Evolutionary conservation across 2,113 vertebrate genomes (phyloP).

Genomic region (Murina feae): DNA sequence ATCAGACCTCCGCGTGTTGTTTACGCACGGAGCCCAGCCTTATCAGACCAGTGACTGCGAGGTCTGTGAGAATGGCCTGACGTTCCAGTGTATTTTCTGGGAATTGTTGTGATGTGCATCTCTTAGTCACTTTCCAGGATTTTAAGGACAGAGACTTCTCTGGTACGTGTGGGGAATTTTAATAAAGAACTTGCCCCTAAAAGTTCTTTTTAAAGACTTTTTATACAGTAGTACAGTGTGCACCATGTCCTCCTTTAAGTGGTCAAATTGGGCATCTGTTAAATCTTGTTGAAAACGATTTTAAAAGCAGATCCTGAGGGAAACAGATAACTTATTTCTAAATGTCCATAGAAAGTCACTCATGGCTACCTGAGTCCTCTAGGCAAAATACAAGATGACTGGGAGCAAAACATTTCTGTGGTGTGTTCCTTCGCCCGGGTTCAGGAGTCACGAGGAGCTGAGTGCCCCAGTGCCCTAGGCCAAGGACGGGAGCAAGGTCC

Average conservation of each 20-base stretch:
- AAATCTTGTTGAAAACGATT: slow-evolving; percentile 32
- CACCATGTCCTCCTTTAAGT: background rate
- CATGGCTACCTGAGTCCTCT: background rate
- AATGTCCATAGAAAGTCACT: slow-evolving; percentile 5
- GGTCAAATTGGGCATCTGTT: slow-evolving; percentile 29
- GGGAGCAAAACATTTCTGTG: background rate
- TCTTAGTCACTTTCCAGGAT: background rate
- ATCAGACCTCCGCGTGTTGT: slow-evolving; percentile 7
- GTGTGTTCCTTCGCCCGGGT: background rate
- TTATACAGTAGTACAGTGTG: background rate
- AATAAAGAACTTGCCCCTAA: background rate
- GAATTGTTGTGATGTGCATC: background rate
- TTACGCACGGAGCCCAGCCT: background rate
- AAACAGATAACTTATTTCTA: background rate
- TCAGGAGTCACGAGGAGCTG: background rate
- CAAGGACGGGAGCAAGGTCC: background rate
- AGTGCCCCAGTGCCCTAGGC: background rate
- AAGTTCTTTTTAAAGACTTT: slow-evolving; percentile 19
- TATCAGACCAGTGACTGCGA: background rate
- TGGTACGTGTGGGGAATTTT: slow-evolving; percentile 20
- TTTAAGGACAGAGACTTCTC: slow-evolving; percentile 16
- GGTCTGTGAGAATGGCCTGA: background rate
- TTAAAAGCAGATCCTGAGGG: slow-evolving; percentile 20
- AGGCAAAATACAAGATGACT: background rate
- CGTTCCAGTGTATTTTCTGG: slow-evolving; percentile 25